phyloP scores from a whole-genome alignment of 2,797 vertebrate species.

The Esox masquinongy region DNA sequence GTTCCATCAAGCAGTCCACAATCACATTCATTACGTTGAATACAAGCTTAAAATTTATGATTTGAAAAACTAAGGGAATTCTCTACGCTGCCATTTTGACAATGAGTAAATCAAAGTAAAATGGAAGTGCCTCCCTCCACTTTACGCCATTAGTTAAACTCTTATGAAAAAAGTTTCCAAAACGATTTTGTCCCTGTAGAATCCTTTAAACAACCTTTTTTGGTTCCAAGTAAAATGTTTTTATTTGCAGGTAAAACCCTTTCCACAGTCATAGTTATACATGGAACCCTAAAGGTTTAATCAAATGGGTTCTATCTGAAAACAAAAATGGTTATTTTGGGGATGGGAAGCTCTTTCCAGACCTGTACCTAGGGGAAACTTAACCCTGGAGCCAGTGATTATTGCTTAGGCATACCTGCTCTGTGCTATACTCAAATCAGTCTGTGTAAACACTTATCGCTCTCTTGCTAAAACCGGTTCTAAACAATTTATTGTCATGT shows the following conservation, averaged over 20 bases:
- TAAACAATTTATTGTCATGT: neutral
- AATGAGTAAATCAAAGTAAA: constrained; percentile 11
- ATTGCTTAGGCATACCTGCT: neutral
- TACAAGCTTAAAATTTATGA: constrained; percentile 12
- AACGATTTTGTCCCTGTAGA: too few relatives aligned
- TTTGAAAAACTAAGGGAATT: neutral
- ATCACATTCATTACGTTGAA: constrained; percentile 23
- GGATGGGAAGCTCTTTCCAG: neutral
- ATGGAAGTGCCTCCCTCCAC: neutral
- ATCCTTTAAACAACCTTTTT: too few relatives aligned
- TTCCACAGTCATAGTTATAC: too few relatives aligned
- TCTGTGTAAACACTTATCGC: neutral
- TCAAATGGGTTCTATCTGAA: too few relatives aligned
- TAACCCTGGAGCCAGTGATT: neutral
- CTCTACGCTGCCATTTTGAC: constrained; percentile 23
- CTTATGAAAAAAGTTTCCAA: too few relatives aligned
- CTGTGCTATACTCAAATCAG: constrained; percentile 1
- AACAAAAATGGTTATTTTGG: too few relatives aligned
- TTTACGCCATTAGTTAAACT: neutral
- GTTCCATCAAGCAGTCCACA: neutral
- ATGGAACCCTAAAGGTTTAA: too few relatives aligned
- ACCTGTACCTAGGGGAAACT: neutral
- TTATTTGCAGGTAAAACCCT: too few relatives aligned
- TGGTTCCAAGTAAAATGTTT: too few relatives aligned
- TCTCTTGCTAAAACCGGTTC: neutral